Conservation (phyloP, 2,888 invertebrate genomes). For the Adelognathus sp. region DNA sequence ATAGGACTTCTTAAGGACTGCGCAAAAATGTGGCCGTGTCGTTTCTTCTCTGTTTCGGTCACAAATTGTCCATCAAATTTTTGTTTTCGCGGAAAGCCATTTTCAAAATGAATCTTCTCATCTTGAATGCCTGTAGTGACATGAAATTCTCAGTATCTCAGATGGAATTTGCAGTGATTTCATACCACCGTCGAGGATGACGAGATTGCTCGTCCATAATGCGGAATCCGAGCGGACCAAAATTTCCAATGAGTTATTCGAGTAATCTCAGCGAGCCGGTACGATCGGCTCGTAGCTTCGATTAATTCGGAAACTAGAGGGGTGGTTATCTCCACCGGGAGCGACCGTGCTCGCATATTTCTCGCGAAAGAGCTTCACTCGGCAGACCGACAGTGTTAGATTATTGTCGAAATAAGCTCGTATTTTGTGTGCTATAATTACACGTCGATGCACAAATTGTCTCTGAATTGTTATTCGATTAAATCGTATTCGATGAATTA, state of each 20-base stretch:
- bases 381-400: background rate
- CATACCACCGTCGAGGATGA: background rate
- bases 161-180: too few relatives aligned
- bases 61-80: too few relatives aligned
- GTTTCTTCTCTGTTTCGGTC: too few relatives aligned
- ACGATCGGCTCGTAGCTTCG: background rate
- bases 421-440: background rate
- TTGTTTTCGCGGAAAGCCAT: too few relatives aligned
- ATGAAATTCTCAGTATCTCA: too few relatives aligned
- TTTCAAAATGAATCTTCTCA: too few relatives aligned
- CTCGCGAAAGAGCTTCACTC: background rate
- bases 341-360: conserved; percentile 2
- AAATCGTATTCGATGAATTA: background rate
- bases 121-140: too few relatives aligned
- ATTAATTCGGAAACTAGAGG: conserved; percentile 9
- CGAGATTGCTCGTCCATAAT: background rate
- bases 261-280: background rate
- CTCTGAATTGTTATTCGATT: conserved; percentile 6
- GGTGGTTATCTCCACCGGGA: background rate
- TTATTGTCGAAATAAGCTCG: background rate
- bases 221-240: conserved; percentile 3
- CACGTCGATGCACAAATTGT: background rate
- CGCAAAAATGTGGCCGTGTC: too few relatives aligned
- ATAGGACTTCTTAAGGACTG: too few relatives aligned
- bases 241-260: conserved; percentile 18